These are phyloP conservation scores for Pungitius pungitius DNA, from an alignment of 2,113 vertebrate genomes.

Conservation along the genomic window DNA sequence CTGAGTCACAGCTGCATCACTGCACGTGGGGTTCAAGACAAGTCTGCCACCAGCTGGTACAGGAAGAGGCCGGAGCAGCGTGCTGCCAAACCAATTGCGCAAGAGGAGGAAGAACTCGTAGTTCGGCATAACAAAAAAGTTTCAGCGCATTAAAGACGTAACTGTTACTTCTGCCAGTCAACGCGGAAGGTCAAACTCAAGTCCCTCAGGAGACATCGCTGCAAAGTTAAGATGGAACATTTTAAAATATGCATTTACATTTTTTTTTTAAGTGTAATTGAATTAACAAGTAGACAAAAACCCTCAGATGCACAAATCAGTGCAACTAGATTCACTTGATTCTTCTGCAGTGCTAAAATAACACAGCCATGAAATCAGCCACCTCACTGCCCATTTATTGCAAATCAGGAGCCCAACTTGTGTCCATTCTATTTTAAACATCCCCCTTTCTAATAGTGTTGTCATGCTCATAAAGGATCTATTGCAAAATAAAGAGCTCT, in stretches of 20 bases:
- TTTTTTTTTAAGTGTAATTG: neutral
- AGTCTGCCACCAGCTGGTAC: constrained; percentile 67
- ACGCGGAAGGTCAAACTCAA: neutral
- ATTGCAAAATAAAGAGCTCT: constrained; percentile 72
- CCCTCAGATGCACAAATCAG: neutral
- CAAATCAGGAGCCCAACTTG: constrained; percentile 34
- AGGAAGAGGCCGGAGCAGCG: constrained; percentile 15
- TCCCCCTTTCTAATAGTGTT: constrained; percentile 24
- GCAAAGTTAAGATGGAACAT: neutral
- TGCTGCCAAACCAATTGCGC: constrained; percentile 5
- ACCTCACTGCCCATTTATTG: constrained; percentile 17
- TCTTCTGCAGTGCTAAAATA: constrained; percentile 13
- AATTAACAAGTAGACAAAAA: constrained; percentile 2
- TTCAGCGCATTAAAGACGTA: neutral
- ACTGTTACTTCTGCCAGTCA: neutral
- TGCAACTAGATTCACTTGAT: neutral
- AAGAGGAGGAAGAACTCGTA: neutral
- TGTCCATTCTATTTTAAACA: constrained; percentile 45
- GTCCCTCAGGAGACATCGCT: no score
- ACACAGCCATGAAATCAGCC: neutral
- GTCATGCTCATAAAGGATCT: constrained; percentile 60
- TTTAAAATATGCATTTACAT: neutral
- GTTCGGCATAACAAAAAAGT: neutral
- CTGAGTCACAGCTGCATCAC: constrained; percentile 36
- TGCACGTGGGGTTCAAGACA: constrained; percentile 50